These are phyloP conservation scores for Gila orcuttii DNA, from an alignment of 2,113 vertebrate species.

Conservation along the genomic window DNA sequence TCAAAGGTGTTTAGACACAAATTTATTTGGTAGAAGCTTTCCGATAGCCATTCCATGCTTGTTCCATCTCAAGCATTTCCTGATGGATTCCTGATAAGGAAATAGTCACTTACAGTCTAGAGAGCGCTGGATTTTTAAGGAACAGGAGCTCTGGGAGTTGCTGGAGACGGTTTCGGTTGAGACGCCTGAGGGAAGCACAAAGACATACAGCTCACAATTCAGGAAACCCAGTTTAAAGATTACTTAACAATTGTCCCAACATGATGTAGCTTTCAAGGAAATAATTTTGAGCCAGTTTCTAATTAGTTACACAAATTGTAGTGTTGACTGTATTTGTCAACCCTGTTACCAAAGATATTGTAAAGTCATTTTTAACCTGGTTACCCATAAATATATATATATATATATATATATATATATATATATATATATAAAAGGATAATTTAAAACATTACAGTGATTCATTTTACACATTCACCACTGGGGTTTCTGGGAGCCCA, in stretches of 20 bases:
- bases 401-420: too few species aligned
- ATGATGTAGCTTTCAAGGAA: neutral
- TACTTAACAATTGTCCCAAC: neutral
- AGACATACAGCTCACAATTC: neutral
- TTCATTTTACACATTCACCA: neutral
- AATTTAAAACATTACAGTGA: neutral
- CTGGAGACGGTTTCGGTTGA: conserved; percentile 95
- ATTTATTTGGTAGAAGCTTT: neutral
- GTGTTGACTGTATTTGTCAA: neutral
- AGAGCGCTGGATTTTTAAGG: conserved; percentile 93
- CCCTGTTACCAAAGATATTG: neutral
- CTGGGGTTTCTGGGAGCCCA: neutral
- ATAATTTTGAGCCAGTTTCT: neutral
- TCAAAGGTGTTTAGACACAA: neutral
- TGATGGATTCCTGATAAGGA: conserved; percentile 5
- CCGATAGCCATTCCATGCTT: neutral
- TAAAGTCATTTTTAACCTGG: neutral
- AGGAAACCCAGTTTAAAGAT: neutral
- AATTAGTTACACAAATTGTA: neutral
- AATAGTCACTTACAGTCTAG: conserved; percentile 86
- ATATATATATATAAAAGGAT: neutral
- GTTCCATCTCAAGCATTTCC: neutral
- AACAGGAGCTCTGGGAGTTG: conserved; percentile 91
- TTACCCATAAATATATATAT: neutral
- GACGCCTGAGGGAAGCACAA: conserved; percentile 77